Evolutionary conservation across 2,888 invertebrate species (phyloP), one percentile per base, ranked within the genome.

Genomic region (Drosophila eohydei): DNA sequence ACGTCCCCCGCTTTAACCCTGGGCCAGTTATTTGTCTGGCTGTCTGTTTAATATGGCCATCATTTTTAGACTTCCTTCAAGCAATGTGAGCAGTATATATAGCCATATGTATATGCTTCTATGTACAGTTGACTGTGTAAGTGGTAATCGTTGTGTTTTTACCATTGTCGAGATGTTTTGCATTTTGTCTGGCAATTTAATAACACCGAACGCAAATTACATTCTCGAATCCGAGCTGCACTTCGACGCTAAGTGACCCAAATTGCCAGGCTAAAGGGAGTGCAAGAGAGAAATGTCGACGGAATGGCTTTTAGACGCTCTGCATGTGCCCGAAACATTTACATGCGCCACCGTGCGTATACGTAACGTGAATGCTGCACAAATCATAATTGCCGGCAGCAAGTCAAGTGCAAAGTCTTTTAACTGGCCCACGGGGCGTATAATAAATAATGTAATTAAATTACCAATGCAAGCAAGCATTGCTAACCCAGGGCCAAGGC

Each of bases 391-490:
- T 72, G 81, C 81, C 80, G 44, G 61, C 32, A 68, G 78, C 80
- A 70, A 71, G 57, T 60, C 48, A 52, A 72, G 65, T 48, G 74
- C 48, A 62, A 55, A 62, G 69, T 64, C 70, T 68, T 74, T 74
- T 63, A 69, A 55, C 48, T 64, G 61, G 60, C 71, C 70, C 46
- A 44, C 34, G 63, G 75, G 82, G 58, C 60, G 26, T 38, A 57
- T 77, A 66, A 71, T 73, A 77, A 83, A 84, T 85, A 84, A 81
- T 89, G 84, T 80, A 85, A 85, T 85, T 85, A 87, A 81, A 76
- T 78, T 81, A 69, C 61, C 72, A 72, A 54, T 66, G 71, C 71
- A 74, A 75, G 83, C 73, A 65, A 50, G 83, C 73, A 67, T 65
- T 65, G 16, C 58, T 38, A 30, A 16, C 57, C 70, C 32, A 26